Percentiles rank a stretch among this genome's conserved stretches.
phyloP scores from a whole-genome alignment of 2,113 vertebrate species.

The Ceyx margarethae region DNA sequence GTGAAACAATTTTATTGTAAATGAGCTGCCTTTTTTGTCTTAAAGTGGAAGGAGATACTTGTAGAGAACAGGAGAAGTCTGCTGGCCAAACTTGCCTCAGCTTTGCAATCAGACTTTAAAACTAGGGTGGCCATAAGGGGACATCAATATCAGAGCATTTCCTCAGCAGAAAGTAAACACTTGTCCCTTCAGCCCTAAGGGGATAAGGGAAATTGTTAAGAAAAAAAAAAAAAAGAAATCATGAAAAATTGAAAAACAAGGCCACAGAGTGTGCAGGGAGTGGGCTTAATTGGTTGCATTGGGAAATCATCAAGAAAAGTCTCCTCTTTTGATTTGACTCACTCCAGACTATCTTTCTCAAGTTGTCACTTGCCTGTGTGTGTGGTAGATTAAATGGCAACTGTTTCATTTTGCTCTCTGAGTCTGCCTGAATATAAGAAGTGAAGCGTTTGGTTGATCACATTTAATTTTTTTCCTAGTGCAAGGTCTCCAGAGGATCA shows the following conservation, averaged over 20 bases:
- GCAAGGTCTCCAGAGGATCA: neutral
- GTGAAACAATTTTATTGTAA: neutral
- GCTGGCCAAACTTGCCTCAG: neutral
- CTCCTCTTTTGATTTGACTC: slow-evolving; percentile 31
- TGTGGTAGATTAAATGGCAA: neutral
- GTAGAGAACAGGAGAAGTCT: neutral
- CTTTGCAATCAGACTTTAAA: neutral
- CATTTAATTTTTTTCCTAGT: neutral
- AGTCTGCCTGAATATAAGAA: neutral
- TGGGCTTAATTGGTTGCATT: slow-evolving; percentile 36
- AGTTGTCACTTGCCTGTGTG: neutral
- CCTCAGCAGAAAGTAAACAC: neutral
- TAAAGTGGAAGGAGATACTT: neutral
- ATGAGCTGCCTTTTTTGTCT: neutral
- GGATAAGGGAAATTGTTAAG: neutral
- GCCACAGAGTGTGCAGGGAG: neutral
- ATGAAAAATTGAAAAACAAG: slow-evolving; percentile 25
- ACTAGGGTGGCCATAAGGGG: neutral
- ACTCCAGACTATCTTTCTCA: slow-evolving; percentile 12
- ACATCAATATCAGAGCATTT: neutral
- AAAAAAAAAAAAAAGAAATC: neutral
- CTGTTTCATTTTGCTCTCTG: neutral
- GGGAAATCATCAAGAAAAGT: slow-evolving; percentile 32
- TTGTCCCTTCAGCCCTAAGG: neutral
- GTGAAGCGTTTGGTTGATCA: neutral